Conservation (phyloP, 2,113 vertebrate species). For the Anolis carolinensis region DNA sequence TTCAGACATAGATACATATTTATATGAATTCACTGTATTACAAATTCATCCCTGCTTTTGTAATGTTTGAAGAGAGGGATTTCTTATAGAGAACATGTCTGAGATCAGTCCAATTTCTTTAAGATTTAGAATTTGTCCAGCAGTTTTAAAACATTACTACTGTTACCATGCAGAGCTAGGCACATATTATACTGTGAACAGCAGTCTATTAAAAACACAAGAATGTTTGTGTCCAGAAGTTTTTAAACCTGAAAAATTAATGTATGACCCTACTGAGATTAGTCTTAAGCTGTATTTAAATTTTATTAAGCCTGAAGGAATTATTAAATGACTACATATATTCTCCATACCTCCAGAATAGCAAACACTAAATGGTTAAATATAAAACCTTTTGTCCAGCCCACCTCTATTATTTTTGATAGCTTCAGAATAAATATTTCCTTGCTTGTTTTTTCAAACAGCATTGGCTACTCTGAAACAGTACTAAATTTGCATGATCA, state of each 20-base stretch:
- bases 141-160: conserved; percentile 41
- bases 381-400: conserved; percentile 47
- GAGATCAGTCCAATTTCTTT: too few relatives aligned
- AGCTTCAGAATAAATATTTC: not conserved
- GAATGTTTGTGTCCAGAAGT: conserved; percentile 70
- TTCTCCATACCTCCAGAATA: conserved; percentile 43
- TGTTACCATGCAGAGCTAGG: conserved; percentile 61
- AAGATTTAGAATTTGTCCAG: conserved; percentile 23
- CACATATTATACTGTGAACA: conserved; percentile 40
- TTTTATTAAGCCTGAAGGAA: conserved; percentile 72
- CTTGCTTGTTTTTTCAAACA: conserved; percentile 46
- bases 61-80: conserved; percentile 59
- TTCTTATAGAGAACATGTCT: too few relatives aligned
- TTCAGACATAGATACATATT: conserved; percentile 48
- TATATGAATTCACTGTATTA: conserved; percentile 60
- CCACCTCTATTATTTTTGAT: conserved; percentile 4
- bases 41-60: conserved; percentile 68
- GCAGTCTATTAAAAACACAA: conserved; percentile 71
- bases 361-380: conserved; percentile 31
- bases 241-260: conserved; percentile 62
- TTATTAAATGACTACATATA: conserved; percentile 58
- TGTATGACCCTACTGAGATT: conserved; percentile 70
- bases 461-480: conserved; percentile 51
- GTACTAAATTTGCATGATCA: conserved; percentile 55
- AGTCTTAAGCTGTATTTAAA: conserved; percentile 66